Evolutionary conservation across 2,888 invertebrate species (phyloP), one percentile per base, ranked within the genome.

Genomic region (Pimpla rufipes): DNA sequence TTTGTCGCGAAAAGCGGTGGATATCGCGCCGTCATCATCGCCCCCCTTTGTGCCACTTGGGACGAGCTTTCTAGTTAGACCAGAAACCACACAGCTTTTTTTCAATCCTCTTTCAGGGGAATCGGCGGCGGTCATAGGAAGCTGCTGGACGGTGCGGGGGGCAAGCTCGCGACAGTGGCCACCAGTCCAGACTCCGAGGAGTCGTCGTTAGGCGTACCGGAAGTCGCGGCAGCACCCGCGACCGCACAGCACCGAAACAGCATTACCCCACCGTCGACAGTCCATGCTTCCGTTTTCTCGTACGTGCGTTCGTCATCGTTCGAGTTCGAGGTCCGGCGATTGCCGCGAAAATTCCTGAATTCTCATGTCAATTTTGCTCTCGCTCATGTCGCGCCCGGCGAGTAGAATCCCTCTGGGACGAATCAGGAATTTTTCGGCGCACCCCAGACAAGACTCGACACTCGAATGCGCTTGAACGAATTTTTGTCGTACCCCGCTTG

Each of bases 241-340:
- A 90, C 87, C 87, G 88, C 89, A 88, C 93, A 94, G 89, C 94
- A 94, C 88, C 94, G 94, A 90, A 94, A 94, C 93, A 94, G 94
- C 94, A 93, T 94, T 92, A 94, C 94, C 91, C 92, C 92, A 93
- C 94, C 94, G 94, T 94, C 94, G 94, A 94, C 94, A 94, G 94
- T 94, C 92, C 90, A 91, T 90, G 90, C 91, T 91, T 90, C 85
- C 81, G 87, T 86, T 81, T 87, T 79, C 84, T 85, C 85, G 81
- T 81, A 82, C 82, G 80, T 83, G 66, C 73, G 59, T 50, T 68
- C 62, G 55, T 47, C 57, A 37, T 52, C 45, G 57, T 40, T 84
- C 79, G 74, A 67, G 55, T 50, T 55, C 47, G 66, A 35, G 23
- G 21, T 74, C 52, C 55, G 37, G 47, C 21, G 29, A 29, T 5